Evolutionary conservation across 2,888 invertebrate genomes (phyloP).

Genomic region (Eilema caniola): DNA sequence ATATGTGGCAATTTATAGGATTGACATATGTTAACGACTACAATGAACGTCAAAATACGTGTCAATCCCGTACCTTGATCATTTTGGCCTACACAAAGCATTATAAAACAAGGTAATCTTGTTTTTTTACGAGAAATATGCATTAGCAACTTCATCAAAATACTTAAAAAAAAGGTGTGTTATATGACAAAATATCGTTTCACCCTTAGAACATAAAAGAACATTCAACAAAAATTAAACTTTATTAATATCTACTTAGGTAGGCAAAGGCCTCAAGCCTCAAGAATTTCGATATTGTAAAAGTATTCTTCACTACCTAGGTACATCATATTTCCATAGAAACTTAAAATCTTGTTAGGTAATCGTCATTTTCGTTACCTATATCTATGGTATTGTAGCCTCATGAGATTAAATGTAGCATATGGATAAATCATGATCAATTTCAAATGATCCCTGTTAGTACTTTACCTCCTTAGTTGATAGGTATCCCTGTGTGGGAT

Average conservation of each 20-base stretch:
- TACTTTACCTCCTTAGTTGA: slow-evolving; percentile 20
- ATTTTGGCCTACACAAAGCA: too few relatives aligned
- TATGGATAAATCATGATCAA: not conserved
- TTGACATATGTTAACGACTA: too few relatives aligned
- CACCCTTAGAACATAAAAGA: not conserved
- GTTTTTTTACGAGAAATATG: too few relatives aligned
- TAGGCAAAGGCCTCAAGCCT: too few relatives aligned
- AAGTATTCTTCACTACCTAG: not conserved
- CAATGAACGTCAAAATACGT: too few relatives aligned
- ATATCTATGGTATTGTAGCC: not conserved
- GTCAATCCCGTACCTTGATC: too few relatives aligned
- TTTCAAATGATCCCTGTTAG: not conserved
- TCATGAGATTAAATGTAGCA: not conserved
- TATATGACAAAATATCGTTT: not conserved
- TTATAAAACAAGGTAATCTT: not conserved
- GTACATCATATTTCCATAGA: too few relatives aligned
- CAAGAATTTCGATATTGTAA: not conserved
- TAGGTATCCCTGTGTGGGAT: slow-evolving; percentile 37
- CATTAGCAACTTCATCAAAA: too few relatives aligned
- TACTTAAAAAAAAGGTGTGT: too few relatives aligned
- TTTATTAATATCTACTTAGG: not conserved
- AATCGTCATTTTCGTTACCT: not conserved
- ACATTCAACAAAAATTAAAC: not conserved
- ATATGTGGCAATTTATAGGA: too few relatives aligned
- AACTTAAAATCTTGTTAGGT: too few relatives aligned